Evolutionary conservation across 2,797 vertebrate species (phyloP), one percentile per base, ranked within the genome.

Genomic region (Lepilemur ruficaudatus): DNA sequence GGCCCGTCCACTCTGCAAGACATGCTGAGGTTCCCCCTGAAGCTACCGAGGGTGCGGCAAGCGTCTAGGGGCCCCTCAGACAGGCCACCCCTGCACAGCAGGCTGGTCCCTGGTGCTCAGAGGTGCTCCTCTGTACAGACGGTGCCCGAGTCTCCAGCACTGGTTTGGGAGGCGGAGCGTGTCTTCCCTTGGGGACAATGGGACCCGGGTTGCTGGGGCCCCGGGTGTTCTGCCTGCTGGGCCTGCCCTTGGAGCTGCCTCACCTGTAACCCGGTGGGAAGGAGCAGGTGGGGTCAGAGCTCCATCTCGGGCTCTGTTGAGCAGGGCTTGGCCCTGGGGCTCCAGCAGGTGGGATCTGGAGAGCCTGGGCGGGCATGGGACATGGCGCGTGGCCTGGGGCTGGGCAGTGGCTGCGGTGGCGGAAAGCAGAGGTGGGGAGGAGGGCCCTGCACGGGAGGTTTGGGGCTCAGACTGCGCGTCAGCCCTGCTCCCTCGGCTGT

Each of bases 101-200:
- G 59, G 57, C 13, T 12, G 5, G n/a, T 41, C 4, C 43, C 55
- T 0, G 8, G 38, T 28, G 28, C 50, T 50, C 18, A n/a, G 2
- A 17, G 43, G 55, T 1, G 30, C 50, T 46, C 30, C 89, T 38
- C 46, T 35, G 9, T 25, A 18, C 6, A 32, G 48, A n/a, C 4
- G 2, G 61, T 28, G 17, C 22, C 41, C 1, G 3, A 6, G 20
- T 7, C 30, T 23, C 0, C 0, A 79, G 70, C 76, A 15, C 35
- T 8, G 9, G n/a, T n/a, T 13, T 20, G 28, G 79, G 70, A 78
- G 48, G n/a, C 43, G 3, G 35, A 46, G 52, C 4, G 20, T 0
- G 1, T 61, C 30, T 70, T 72, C 69, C 8, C 7, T 0, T 2
- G 28, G 82, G n/a, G 76, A 59, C 1, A 0, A 2, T 15, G 35